Conservation (phyloP, 2,797 vertebrate species). For the Ptychobarbus kaznakovi region DNA sequence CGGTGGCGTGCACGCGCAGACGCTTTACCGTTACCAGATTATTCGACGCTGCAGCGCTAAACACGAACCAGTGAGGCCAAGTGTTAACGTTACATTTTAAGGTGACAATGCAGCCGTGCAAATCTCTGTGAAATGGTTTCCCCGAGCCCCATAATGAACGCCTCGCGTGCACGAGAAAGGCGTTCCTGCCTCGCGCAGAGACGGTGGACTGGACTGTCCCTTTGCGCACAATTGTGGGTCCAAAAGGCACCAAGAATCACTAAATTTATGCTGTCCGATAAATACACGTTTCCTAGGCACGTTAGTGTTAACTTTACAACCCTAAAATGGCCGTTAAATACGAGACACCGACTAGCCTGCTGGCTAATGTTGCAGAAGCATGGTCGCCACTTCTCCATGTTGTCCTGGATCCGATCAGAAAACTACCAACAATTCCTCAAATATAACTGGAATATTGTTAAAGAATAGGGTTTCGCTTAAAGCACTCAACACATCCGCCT, state of each 20-base stretch:
- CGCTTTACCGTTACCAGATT: not conserved
- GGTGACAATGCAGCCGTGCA: not conserved
- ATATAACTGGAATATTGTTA: not conserved
- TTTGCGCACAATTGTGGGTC: not conserved
- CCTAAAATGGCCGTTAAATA: not conserved
- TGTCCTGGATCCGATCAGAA: conserved; percentile 52
- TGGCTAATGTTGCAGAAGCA: conserved; percentile 47
- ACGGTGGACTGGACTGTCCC: too few species aligned
- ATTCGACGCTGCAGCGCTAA: not conserved
- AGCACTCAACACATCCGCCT: not conserved
- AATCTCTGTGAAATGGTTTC: not conserved
- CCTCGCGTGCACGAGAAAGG: not conserved
- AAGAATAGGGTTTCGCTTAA: not conserved
- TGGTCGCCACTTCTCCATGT: conserved; percentile 60
- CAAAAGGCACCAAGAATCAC: not conserved
- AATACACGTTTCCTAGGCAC: not conserved
- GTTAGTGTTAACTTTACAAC: not conserved
- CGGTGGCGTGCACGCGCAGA: not conserved
- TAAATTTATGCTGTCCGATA: not conserved
- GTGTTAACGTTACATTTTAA: not conserved
- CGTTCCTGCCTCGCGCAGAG: conserved; percentile 17
- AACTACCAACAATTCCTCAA: not conserved
- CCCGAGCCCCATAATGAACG: not conserved
- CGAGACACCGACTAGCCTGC: not conserved
- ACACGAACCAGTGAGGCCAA: not conserved